phyloP scores from a whole-genome alignment of 2,888 invertebrate genomes.

The Ypsolopha scabrella region DNA sequence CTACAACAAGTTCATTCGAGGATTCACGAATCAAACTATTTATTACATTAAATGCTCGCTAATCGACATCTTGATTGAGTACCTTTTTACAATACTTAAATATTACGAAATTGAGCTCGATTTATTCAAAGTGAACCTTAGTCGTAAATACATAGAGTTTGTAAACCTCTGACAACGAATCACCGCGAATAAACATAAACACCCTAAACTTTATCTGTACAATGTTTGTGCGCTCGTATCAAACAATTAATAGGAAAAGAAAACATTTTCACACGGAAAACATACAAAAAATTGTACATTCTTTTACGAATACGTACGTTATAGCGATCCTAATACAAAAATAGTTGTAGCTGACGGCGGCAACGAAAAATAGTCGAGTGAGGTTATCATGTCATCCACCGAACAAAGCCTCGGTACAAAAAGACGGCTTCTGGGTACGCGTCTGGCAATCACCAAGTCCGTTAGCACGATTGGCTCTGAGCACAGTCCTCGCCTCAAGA shows the following conservation, averaged over 20 bases:
- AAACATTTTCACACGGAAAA: conserved; percentile 25
- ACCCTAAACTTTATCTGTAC: conserved; percentile 49
- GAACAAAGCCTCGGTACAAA: conserved; percentile 29
- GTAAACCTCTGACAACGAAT: conserved; percentile 16
- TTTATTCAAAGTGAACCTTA: conserved; percentile 62
- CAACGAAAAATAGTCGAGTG: conserved; percentile 41
- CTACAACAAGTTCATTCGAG: conserved; percentile 55
- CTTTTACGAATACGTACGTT: conserved; percentile 34
- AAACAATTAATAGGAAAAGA: conserved; percentile 52
- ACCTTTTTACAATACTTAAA: conserved; percentile 52
- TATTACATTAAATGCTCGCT: conserved; percentile 37
- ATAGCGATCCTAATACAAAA: conserved; percentile 57
- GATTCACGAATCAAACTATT: conserved; percentile 37
- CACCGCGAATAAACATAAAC: conserved; percentile 38
- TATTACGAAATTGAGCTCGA: conserved; percentile 65
- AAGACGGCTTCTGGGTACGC: conserved; percentile 59
- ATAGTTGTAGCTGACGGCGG: conserved; percentile 51
- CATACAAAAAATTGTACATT: conserved; percentile 33
- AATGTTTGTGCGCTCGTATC: conserved; percentile 65
- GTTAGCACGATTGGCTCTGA: conserved; percentile 47
- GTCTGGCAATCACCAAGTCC: conserved; percentile 45
- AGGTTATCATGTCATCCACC: conserved; percentile 14
- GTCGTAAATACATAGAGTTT: conserved; percentile 30
- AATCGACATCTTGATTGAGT: conserved; percentile 43
- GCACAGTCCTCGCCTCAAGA: conserved; percentile 51